phyloP scores from a whole-genome alignment of 2,888 invertebrate species.

The Ophioninae sp. region DNA sequence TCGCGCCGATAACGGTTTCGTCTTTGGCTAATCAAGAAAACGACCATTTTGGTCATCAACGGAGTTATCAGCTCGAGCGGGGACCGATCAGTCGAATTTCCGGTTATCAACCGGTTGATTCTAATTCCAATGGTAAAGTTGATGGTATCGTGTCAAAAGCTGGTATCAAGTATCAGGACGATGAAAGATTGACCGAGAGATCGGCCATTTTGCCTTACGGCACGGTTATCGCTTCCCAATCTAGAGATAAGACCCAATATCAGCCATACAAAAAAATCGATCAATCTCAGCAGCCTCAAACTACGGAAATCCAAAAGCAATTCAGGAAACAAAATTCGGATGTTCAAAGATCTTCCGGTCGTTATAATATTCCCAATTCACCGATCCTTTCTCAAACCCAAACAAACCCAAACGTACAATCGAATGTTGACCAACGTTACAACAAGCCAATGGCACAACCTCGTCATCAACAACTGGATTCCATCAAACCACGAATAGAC shows the following conservation, averaged over 20 bases:
- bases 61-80: conserved; percentile 26
- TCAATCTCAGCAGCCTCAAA: neutral
- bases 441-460: conserved; percentile 41
- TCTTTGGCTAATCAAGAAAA: conserved; percentile 5
- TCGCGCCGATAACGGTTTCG: conserved; percentile 18
- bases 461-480: conserved; percentile 10
- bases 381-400: conserved; percentile 17
- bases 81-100: conserved; percentile 11
- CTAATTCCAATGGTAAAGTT: conserved; percentile 8
- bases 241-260: conserved; percentile 26
- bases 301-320: neutral
- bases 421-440: conserved; percentile 36
- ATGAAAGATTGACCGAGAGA: conserved; percentile 49
- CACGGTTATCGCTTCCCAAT: conserved; percentile 22
- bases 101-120: conserved; percentile 27
- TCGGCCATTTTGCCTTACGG: conserved; percentile 34
- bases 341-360: conserved; percentile 12
- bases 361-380: conserved; percentile 7
- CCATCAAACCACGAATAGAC: neutral
- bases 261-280: conserved; percentile 29
- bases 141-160: conserved; percentile 57
- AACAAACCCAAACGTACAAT: conserved; percentile 11
- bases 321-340: conserved; percentile 17
- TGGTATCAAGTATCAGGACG: conserved; percentile 70
- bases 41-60: conserved; percentile 26